Base-by-base conservation (phyloP, 2,888 invertebrate species). In the Aproaerema taeniolella region DNA sequence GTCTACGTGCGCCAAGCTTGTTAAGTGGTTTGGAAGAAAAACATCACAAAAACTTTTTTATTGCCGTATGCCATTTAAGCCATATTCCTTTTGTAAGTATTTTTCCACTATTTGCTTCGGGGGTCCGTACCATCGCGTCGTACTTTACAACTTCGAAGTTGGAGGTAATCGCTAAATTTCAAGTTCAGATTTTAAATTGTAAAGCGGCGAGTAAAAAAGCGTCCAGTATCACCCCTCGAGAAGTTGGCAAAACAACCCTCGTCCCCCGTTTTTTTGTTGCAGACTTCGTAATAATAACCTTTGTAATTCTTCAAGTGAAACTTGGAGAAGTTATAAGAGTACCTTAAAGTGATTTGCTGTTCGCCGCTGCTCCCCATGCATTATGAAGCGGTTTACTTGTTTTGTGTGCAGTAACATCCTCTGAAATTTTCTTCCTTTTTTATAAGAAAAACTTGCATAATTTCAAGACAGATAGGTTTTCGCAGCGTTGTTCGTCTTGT, bases 11-110 rank as follows among this genome's bases (percentile, higher is more conserved):
- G 83, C 85, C 85, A 83, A 83, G 74, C 81, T 78, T 80, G 85
- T 81, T 86, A 86, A 86, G 86, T 86, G 85, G 86, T 83, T 85
- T 78, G 85, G 85, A 86, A 86, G 85, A 85, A 86, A 83, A 86
- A 85, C 85, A 86, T 83, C 85, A 75, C 76, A 69, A 75, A 83
- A 86, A 85, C 72, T 85, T 86, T 77, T 85, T 85, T 83, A 83
- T 80, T 77, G 74, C 75, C 69, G 70, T 73, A 73, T 69, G 77
- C 77, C 75, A 76, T 82, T 80, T 81, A 79, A 71, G 76, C 65
- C 70, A 67, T 76, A 72, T 70, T 65, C 60, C 26, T 43, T 39
- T 40, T 30, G 30, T 37, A 37, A 13, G 30, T 30, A 14, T 30
- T 37, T 29, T 37, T 24, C 30, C 13, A 37, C 30, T 30, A 20